A percentile compares a stretch with the other conserved stretches of the same genome.
These are phyloP conservation scores for Mesochorus sp. DNA, from an alignment of 2,888 invertebrate genomes.

Conservation along the genomic window DNA sequence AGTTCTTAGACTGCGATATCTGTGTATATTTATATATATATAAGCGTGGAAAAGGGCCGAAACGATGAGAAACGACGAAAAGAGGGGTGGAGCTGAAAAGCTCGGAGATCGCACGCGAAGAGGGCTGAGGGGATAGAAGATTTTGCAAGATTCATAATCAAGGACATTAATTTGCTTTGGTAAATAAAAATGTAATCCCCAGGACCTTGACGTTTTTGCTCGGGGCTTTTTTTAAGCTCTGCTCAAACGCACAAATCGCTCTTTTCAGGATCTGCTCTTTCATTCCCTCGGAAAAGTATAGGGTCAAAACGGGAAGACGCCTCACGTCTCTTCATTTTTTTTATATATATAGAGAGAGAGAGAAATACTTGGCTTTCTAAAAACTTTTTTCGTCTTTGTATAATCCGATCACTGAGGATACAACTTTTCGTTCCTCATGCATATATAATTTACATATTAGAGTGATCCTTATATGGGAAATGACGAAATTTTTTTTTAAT, in stretches of 20 bases:
- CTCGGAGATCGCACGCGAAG: neutral
- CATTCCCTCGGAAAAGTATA: too few relatives aligned
- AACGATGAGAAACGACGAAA: constrained; percentile 26
- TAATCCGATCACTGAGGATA: too few relatives aligned
- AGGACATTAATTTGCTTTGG: constrained; percentile 73
- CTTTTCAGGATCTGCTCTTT: too few relatives aligned
- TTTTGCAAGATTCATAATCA: constrained; percentile 74
- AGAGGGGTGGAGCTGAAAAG: constrained; percentile 25
- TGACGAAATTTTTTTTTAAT: too few relatives aligned
- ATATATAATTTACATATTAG: too few relatives aligned
- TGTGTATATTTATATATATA: neutral
- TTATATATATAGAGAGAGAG: too few relatives aligned
- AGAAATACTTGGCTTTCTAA: too few relatives aligned
- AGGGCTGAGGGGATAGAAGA: constrained; percentile 24
- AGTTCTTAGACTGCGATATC: constrained; percentile 69
- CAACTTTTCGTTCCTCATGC: too few relatives aligned
- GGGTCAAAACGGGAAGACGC: too few relatives aligned
- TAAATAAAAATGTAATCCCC: constrained; percentile 75
- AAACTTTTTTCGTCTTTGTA: too few relatives aligned
- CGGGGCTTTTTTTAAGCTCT: constrained; percentile 25
- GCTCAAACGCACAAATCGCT: constrained; percentile 26
- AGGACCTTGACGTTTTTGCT: constrained; percentile 34
- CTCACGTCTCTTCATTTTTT: too few relatives aligned
- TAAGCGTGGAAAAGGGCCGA: neutral
- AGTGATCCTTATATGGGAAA: too few relatives aligned